These are phyloP conservation scores for Pristionchus maxplancki DNA, from an alignment of 2,888 invertebrate species.

Conservation along the genomic window DNA sequence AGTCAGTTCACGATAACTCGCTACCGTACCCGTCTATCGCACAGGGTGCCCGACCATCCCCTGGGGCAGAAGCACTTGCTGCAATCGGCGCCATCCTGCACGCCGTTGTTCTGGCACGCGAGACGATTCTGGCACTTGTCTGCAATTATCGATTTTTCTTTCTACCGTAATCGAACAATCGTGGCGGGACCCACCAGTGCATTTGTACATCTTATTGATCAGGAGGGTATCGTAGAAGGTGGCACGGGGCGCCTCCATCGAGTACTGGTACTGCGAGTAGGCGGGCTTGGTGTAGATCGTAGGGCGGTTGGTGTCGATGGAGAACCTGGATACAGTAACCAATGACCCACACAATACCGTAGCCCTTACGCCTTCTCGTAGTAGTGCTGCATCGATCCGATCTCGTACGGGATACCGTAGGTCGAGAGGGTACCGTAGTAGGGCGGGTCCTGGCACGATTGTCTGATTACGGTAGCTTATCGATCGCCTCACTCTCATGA, in stretches of 20 bases:
- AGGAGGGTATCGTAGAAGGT: not conserved
- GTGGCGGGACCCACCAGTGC: not conserved
- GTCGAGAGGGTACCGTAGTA: not conserved
- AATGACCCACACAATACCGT: not conserved
- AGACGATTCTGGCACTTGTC: not conserved
- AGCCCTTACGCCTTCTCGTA: not conserved
- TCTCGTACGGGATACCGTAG: conserved; percentile 14
- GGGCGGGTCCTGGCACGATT: not conserved
- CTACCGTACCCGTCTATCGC: not conserved
- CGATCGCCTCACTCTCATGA: not conserved
- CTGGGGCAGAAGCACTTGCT: conserved; percentile 14
- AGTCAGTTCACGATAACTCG: no score
- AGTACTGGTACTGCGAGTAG: not conserved
- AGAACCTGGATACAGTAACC: not conserved
- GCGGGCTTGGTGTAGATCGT: conserved; percentile 22
- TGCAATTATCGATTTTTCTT: not conserved
- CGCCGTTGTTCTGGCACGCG: conserved; percentile 12
- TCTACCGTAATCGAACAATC: not conserved
- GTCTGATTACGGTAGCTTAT: not conserved
- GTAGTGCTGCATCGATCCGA: conserved; percentile 40
- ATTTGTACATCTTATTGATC: conserved; percentile 35
- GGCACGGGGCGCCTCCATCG: conserved; percentile 7
- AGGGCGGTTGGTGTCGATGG: not conserved
- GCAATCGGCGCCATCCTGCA: not conserved
- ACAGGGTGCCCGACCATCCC: conserved; percentile 9